These are phyloP conservation scores for Labrus mixtus DNA, from an alignment of 2,113 vertebrate genomes.

Conservation along the genomic window DNA sequence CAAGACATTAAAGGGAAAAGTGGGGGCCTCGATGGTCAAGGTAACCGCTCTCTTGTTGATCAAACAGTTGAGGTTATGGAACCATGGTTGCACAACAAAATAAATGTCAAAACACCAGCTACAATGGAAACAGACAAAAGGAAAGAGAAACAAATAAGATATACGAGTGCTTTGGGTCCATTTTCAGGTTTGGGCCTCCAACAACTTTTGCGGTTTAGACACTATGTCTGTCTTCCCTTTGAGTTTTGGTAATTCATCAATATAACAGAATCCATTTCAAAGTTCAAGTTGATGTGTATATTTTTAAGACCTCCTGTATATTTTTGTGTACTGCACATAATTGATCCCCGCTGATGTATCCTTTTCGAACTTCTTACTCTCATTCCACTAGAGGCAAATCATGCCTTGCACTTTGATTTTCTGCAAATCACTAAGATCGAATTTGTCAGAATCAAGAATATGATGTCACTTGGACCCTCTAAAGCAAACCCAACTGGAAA, in stretches of 20 bases:
- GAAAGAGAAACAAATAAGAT: conserved; percentile 1
- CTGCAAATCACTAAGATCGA: conserved; percentile 36
- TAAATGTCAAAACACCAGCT: conserved; percentile 28
- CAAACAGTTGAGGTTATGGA: not conserved
- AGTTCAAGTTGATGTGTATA: conserved; percentile 20
- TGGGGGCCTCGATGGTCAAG: not conserved
- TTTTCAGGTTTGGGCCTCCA: conserved; percentile 15
- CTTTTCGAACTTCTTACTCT: conserved; percentile 6
- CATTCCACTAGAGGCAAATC: conserved; percentile 8
- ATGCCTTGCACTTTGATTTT: conserved; percentile 5
- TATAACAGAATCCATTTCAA: conserved; percentile 19
- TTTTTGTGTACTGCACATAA: conserved; percentile 16
- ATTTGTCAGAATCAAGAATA: conserved; percentile 37
- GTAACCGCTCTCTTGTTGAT: conserved; percentile 14
- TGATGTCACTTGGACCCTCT: conserved; percentile 44
- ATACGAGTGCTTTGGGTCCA: conserved; percentile 10
- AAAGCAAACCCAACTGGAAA: conserved; percentile 45
- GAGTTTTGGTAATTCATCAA: conserved; percentile 19
- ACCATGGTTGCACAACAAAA: conserved; percentile 18
- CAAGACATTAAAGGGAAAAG: not conserved
- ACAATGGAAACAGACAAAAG: conserved; percentile 20
- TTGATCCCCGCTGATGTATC: conserved; percentile 22
- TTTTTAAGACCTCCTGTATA: conserved; percentile 16
- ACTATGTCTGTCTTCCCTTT: conserved; percentile 24
- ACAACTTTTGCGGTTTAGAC: conserved; percentile 42